Percentiles rank a stretch among this genome's conserved stretches.
Conservation (phyloP, 2,113 vertebrate species). For the Dasyornis broadbenti region DNA sequence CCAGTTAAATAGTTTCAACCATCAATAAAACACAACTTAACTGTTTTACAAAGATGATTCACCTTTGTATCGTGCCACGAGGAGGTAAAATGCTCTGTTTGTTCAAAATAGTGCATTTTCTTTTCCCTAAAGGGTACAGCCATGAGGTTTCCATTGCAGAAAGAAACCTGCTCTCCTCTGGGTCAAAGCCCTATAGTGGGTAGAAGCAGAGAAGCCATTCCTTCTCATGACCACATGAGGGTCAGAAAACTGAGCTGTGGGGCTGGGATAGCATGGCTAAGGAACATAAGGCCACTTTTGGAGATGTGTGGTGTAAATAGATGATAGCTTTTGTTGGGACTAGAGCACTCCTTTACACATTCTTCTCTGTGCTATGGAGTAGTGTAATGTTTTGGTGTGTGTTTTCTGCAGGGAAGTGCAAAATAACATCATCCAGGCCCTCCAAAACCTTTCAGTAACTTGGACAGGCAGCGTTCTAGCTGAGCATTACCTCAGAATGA, state of each 20-base stretch:
- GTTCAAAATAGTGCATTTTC: neutral
- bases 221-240: neutral
- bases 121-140: neutral
- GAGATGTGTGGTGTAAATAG: neutral
- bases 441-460: neutral
- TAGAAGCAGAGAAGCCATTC: neutral
- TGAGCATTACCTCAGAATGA: neutral
- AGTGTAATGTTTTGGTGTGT: neutral
- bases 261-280: neutral
- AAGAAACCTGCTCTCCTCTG: neutral
- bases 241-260: neutral
- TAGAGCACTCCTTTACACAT: neutral
- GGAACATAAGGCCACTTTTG: neutral
- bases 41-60: neutral
- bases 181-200: neutral
- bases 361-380: neutral
- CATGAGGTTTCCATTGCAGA: neutral
- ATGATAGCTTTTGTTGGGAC: neutral
- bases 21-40: neutral
- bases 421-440: neutral
- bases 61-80: rapidly evolving
- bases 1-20: neutral
- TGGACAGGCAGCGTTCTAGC: neutral
- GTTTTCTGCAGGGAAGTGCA: neutral
- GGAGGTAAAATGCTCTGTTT: neutral